Percentiles rank a stretch among this genome's conserved stretches.
phyloP scores from a whole-genome alignment of 2,888 invertebrate species.

The Thalpophila matura region DNA sequence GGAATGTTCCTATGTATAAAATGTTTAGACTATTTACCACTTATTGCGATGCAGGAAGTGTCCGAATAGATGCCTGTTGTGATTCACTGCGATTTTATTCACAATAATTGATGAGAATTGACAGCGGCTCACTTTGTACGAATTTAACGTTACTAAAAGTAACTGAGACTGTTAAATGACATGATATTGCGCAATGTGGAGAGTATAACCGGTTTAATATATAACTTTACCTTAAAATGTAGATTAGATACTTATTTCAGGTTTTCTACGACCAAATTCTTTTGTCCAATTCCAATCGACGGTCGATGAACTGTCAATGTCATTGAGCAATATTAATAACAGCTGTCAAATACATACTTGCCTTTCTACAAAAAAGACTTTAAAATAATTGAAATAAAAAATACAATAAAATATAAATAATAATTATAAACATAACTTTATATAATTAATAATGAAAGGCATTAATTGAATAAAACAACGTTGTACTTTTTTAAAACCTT shows the following conservation, averaged over 20 bases:
- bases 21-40: conserved; percentile 44
- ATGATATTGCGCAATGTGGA: conserved; percentile 53
- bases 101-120: conserved; percentile 45
- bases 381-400: no score
- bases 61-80: conserved; percentile 50
- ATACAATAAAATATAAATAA: neutral
- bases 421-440: no score
- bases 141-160: conserved; percentile 16
- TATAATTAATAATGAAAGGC: neutral
- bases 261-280: conserved; percentile 61
- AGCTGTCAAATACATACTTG: conserved; percentile 18
- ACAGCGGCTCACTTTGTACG: conserved; percentile 22
- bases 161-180: conserved; percentile 34
- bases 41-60: conserved; percentile 52
- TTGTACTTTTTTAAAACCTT: neutral
- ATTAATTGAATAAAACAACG: neutral
- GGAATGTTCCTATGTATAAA: conserved; percentile 1
- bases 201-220: conserved; percentile 67
- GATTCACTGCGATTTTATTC: conserved; percentile 59
- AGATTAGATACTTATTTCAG: conserved; percentile 61
- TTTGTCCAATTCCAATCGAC: conserved; percentile 57
- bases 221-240: conserved; percentile 70
- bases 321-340: conserved; percentile 10
- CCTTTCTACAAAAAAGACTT: neutral
- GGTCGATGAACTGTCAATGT: conserved; percentile 65